Evolutionary conservation across 2,113 vertebrate species (phyloP), one percentile per base, ranked within the genome.

Genomic region (Pelmatolapia mariae): DNA sequence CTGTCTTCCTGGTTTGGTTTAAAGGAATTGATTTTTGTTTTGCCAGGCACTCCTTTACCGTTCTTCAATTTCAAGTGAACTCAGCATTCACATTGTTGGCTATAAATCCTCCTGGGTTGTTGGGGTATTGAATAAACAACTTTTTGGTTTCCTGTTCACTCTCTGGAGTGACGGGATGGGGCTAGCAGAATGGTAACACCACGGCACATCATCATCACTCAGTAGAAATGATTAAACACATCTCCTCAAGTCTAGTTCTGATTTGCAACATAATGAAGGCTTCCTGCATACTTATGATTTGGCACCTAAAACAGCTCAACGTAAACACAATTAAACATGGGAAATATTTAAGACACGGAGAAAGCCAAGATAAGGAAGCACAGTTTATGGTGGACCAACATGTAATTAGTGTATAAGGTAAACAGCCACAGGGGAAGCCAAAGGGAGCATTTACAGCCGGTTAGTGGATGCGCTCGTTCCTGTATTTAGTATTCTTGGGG

Each of bases 51-150:
- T 96, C 95, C 94, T 96, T 93, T 87, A 91, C 91, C 93, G 91
- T 96, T 97, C 97, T 97, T 97, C 95, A 94, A 96, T 97, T 97
- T 96, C 95, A 95, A 95, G 92, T 95, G 93, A 95, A 94, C 89
- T 94, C 81, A 89, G 47, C 83, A 87, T 93, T 91, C 79, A 71
- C 53, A 85, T 68, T 87, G 90, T 90, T 87, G 83, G 92, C 91
- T 88, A 87, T 86, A 93, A 92, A 92, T 92, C 83, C 38, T 91
- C 36, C n/a, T 24, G 24, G 13, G 73, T 57, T 61, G 73, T 43
- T 86, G 52, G 63, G 73, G 19, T 89, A 85, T 93, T 93, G 86
- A 91, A 92, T n/a, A 91, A 92, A 91, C 50, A 86, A 61, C 43
- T 89, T 87, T 71, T 80, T 31, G 5, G 11, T 33, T 53, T 53